Evolutionary conservation across 2,888 invertebrate genomes (phyloP), one percentile per base, ranked within the genome.

Genomic region (Pollenia labialis): DNA sequence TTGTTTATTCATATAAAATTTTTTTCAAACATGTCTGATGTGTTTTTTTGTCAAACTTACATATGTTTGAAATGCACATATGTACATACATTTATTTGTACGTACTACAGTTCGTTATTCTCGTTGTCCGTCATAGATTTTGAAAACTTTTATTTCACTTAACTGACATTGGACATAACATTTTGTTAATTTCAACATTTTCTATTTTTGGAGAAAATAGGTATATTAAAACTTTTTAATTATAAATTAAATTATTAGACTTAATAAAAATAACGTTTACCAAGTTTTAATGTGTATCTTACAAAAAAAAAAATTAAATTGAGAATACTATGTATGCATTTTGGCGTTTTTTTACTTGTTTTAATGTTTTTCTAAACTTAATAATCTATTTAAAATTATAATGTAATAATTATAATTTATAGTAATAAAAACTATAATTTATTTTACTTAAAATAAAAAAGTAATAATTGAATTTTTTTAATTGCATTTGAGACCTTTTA

Each of bases 101-200:
- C 32, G 6, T 32, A 68, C 60, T 60, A 66, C 32, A 64, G 23
- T 42, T 44, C 50, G 68, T 46, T 46, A 32, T 16, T 81, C 54
- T 71, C 12, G n/a, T 56, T 69, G 56, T 69, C 71, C 16, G 75
- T 42, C 50, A 66, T 40, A 32, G 14, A 32, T 72, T 71, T 68
- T 58, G 50, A 50, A 50, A 6, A 6, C 6, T 56, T 18, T 14
- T 64, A 52, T 32, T 56, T 74, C 42, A 48, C 4, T 46, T 12
- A 54, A 60, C 58, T 48, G 66, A 58, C 66, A 42, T 32, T 54
- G 80, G 74, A 74, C 81, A 66, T 64, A 6, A 16, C 42, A 8
- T 74, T 62, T 60, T 46, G 12, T 85, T 46, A 11, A 40, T 87
- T 87, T 85, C 77, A 85, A 80, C 83, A 80, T 85, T 84, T 85